Percentiles rank a stretch among this genome's conserved stretches.
phyloP scores from a whole-genome alignment of 1,140 invertebrate species.

The Anoplolepis gracilipes region DNA sequence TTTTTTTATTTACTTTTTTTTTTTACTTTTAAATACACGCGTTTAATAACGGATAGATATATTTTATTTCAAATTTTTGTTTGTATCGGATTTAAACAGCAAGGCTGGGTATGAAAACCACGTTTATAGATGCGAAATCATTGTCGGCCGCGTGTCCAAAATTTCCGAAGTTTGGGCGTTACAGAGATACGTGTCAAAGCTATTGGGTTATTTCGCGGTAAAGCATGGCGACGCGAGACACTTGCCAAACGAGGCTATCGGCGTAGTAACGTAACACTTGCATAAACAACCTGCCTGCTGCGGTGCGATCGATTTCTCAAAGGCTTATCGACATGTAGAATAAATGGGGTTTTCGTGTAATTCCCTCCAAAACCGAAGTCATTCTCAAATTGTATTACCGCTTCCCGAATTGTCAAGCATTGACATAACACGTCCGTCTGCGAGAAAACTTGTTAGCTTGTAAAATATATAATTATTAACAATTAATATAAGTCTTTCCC shows the following conservation, averaged over 20 bases:
- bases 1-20: not conserved
- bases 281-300: constrained; percentile 64
- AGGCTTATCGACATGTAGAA: constrained; percentile 62
- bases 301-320: constrained; percentile 63
- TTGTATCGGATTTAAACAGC: not conserved
- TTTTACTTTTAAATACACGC: not conserved
- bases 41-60: not conserved
- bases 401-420: not conserved
- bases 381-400: constrained; percentile 57
- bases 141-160: constrained; percentile 37
- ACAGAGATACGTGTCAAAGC: constrained; percentile 55
- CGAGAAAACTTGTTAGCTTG: not conserved
- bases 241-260: constrained; percentile 68
- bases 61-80: not conserved
- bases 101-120: not conserved
- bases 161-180: constrained; percentile 52
- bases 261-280: constrained; percentile 69
- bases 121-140: constrained; percentile 41
- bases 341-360: constrained; percentile 62
- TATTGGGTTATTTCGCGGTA: constrained; percentile 61
- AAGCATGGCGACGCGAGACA: constrained; percentile 62
- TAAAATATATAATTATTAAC: constrained; percentile 38
- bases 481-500: not conserved
- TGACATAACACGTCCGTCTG: not conserved
- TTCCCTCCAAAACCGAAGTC: constrained; percentile 50